Evolutionary conservation across 2,797 vertebrate genomes (phyloP).

Genomic region (Petrocephalus sullivani): DNA sequence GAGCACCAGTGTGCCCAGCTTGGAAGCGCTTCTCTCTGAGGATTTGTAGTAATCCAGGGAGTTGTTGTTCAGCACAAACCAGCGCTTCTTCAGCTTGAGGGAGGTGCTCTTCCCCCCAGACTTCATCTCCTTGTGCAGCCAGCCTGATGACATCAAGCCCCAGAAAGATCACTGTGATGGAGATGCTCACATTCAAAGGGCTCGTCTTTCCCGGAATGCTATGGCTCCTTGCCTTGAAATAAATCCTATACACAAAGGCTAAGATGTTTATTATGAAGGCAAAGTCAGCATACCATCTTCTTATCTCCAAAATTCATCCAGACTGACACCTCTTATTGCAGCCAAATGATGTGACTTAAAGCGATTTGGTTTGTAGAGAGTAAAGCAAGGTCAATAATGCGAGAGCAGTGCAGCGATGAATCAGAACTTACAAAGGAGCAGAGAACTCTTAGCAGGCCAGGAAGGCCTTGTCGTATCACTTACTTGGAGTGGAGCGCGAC

Average conservation of each 20-base stretch:
- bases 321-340: neutral
- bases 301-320: neutral
- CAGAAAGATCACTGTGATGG: neutral
- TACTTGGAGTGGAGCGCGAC: neutral
- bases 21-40: constrained; percentile 73
- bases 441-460: neutral
- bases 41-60: constrained; percentile 88
- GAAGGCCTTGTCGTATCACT: neutral
- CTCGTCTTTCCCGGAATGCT: neutral
- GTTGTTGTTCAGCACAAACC: constrained; percentile 84
- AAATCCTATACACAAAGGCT: neutral
- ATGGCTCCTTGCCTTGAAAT: neutral
- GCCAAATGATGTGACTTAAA: neutral
- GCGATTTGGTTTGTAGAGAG: neutral
- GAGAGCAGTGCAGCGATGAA: neutral
- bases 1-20: constrained; percentile 83
- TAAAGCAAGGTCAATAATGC: neutral
- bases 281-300: neutral
- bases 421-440: neutral
- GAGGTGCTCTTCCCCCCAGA: constrained; percentile 75
- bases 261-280: neutral
- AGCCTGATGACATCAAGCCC: constrained; percentile 57
- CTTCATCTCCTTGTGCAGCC: constrained; percentile 87
- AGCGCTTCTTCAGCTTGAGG: constrained; percentile 87
- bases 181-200: neutral